Percentiles rank a stretch among this genome's conserved stretches.
Evolutionary conservation across 2,113 vertebrate species (phyloP).

Genomic region (Megaptera novaeangliae): DNA sequence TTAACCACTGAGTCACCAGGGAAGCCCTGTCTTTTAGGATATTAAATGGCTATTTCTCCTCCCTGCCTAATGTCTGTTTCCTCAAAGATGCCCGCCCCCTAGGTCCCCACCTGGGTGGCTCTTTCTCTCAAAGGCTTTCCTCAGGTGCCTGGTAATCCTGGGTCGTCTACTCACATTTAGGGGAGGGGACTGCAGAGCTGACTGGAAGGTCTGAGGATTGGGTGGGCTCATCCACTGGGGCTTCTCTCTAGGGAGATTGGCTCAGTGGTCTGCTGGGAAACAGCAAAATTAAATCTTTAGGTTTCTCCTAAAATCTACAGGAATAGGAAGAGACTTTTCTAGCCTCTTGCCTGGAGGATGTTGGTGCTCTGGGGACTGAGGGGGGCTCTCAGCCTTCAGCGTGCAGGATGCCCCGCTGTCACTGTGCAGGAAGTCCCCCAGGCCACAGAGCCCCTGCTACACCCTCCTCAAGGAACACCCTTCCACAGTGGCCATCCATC

Average conservation of each 20-base stretch:
- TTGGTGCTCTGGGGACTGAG: neutral
- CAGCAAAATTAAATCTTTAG: neutral
- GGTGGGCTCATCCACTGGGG: neutral
- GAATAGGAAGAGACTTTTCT: neutral
- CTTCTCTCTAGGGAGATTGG: neutral
- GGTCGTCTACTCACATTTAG: rapidly evolving
- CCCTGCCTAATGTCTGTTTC: neutral
- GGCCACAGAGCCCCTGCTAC: neutral
- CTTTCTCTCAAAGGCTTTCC: neutral
- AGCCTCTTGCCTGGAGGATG: neutral
- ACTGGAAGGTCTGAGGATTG: neutral
- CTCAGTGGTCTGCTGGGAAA: neutral
- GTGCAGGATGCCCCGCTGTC: neutral
- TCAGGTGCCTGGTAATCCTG: neutral
- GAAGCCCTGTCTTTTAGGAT: neutral
- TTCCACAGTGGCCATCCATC: neutral
- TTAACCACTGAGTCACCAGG: too few relatives aligned
- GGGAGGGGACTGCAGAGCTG: neutral
- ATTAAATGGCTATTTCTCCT: neutral
- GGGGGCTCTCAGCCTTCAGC: neutral
- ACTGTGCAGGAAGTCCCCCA: rapidly evolving
- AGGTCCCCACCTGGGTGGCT: neutral
- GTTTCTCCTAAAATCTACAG: neutral
- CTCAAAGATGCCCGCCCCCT: neutral
- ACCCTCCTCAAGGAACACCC: neutral